Conservation (phyloP, 2,113 vertebrate species). For the Lepus europaeus region DNA sequence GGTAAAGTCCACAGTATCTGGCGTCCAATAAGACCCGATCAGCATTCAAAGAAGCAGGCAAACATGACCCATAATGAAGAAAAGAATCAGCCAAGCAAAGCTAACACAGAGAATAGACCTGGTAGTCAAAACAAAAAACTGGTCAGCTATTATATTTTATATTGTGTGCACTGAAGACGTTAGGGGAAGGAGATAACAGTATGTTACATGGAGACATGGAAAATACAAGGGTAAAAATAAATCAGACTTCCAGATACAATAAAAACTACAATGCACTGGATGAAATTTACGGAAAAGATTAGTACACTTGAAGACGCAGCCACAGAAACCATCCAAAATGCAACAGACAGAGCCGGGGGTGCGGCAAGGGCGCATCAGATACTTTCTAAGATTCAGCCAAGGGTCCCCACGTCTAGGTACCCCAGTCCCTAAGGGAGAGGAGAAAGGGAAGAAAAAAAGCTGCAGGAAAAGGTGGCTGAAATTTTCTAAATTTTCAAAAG, state of each 20-base stretch:
- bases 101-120: neutral
- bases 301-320: neutral
- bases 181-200: neutral
- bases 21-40: neutral
- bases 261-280: neutral
- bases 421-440: neutral
- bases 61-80: neutral
- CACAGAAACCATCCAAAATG: neutral
- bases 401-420: too few species aligned
- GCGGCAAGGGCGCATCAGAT: too few species aligned
- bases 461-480: too few species aligned
- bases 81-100: neutral
- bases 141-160: neutral
- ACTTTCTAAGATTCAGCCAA: too few species aligned
- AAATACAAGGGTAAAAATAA: neutral
- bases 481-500: neutral
- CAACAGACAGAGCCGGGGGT: neutral
- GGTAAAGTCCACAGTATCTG: neutral
- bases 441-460: too few species aligned
- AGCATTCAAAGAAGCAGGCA: constrained; percentile 10
- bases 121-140: neutral
- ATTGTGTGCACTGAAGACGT: neutral
- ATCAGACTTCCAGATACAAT: neutral
- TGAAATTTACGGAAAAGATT: neutral
- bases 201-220: neutral